Base-by-base conservation (phyloP, 2,888 invertebrate genomes). In the Metellina segmentata region DNA sequence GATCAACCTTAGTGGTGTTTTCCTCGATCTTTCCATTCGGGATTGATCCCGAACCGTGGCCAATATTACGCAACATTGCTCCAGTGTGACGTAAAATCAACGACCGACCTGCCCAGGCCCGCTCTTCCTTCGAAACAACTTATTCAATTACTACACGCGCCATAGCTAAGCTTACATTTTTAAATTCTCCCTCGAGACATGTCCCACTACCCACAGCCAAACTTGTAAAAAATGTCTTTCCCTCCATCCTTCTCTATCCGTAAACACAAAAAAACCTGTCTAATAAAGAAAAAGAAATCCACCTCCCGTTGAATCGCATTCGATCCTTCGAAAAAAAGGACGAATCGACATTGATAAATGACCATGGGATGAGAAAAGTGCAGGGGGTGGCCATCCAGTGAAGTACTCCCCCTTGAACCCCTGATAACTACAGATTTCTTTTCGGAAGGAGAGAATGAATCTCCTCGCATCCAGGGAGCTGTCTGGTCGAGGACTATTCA, bases 331-430 rank as follows among this genome's bases (percentile, higher is more conserved):
- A 53, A 34, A 19, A 81, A 20, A 61, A 34, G 34, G n/a, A 81
- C 20, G 9, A 53, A n/a, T 7, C 20, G 85, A 75, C 85, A 85
- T 49, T 85, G 85, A 85, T 75, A 61, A 85, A 85, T 85, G 85
- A 71, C 51, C 82, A 19, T 13, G 19, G 49, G 20, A 75, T 49
- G 70, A 82, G 82, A 49, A 82, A 72, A 19, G 69, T 16, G n/a
- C 16, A 72, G 20, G 19, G n/a, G 7, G 19, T 51, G 52, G 9
- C 11, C 20, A 51, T 52, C 52, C 52, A 52, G n/a, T 74, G 52
- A 49, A 52, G 52, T n/a, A 19, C 61, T 8, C 20, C 61, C 53
- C 13, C 79, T 53, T n/a, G 77, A 34, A 19, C 49, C 77, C 77
- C 77, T 13, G 53, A 81, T 20, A 81, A 51, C 49, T 53, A 61